phyloP scores from a whole-genome alignment of 1,140 invertebrate species.

The Hypothenemus hampei region DNA sequence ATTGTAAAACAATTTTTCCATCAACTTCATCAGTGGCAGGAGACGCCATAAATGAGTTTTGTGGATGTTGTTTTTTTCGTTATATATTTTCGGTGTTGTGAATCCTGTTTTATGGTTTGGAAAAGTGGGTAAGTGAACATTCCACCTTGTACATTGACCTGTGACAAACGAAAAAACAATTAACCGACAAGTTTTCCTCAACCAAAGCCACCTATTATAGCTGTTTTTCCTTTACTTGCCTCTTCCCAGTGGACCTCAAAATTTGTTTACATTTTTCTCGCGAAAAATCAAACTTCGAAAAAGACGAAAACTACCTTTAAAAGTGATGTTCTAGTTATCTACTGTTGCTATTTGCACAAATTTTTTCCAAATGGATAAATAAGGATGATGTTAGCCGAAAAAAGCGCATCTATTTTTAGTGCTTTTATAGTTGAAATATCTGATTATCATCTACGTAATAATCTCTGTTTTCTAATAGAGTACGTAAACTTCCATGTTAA shows the following conservation, averaged over 20 bases:
- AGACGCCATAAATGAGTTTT: slow-evolving; percentile 11
- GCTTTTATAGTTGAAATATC: not conserved
- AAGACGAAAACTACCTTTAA: not conserved
- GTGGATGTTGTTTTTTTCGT: slow-evolving; percentile 1
- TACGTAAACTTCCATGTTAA: too few species aligned
- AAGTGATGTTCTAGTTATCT: not conserved
- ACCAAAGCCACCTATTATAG: not conserved
- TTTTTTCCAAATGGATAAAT: slow-evolving; percentile 1
- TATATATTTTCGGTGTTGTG: not conserved
- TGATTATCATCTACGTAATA: not conserved
- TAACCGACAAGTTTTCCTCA: not conserved
- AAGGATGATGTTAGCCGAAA: not conserved
- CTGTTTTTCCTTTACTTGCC: not conserved
- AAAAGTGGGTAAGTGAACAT: not conserved
- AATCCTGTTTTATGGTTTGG: not conserved
- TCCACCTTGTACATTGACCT: not conserved
- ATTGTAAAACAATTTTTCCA: not conserved
- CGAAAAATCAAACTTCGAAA: not conserved
- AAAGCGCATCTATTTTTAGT: too few species aligned
- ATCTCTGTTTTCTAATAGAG: not conserved
- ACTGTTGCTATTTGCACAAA: not conserved
- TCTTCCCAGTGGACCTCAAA: not conserved
- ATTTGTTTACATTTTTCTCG: slow-evolving; percentile 2
- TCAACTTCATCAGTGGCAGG: not conserved
- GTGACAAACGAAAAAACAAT: not conserved